Percentiles rank a stretch among this genome's conserved stretches.
Evolutionary conservation across 2,113 vertebrate species (phyloP).

Genomic region (Oreochromis niloticus): DNA sequence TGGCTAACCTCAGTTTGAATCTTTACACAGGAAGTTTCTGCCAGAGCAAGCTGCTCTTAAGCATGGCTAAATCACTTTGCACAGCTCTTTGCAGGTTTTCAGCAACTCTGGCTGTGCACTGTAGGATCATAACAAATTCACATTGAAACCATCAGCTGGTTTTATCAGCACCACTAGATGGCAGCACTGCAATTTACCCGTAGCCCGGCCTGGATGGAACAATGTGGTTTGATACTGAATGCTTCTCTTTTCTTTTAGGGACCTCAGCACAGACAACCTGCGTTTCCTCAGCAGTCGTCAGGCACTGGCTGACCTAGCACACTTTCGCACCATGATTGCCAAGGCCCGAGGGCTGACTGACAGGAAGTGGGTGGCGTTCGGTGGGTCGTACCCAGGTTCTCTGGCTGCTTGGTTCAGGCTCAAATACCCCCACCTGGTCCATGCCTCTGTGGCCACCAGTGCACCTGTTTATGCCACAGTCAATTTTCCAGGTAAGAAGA

Average conservation of each 20-base stretch:
- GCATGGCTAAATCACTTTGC: background rate
- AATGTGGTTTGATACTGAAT: background rate
- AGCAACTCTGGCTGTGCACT: background rate
- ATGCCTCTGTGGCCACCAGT: constrained; percentile 62
- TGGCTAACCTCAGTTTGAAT: background rate
- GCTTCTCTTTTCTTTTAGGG: constrained; percentile 21
- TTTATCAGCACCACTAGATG: constrained; percentile 36
- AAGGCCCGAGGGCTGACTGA: constrained; percentile 28
- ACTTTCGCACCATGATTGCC: constrained; percentile 50
- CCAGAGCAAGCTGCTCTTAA: background rate
- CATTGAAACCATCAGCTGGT: background rate
- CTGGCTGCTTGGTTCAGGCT: constrained; percentile 68
- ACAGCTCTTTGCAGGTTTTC: background rate
- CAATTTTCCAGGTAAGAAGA: constrained; percentile 67
- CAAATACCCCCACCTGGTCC: constrained; percentile 68
- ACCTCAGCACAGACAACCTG: constrained; percentile 59
- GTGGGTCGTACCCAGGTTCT: constrained; percentile 67
- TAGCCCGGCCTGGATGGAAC: background rate
- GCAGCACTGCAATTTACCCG: background rate
- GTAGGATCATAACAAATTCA: background rate
- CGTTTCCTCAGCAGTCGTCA: constrained; percentile 66
- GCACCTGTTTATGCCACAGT: constrained; percentile 56
- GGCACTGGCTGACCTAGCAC: constrained; percentile 65
- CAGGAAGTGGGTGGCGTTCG: constrained; percentile 60
- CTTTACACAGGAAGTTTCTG: background rate